These are phyloP conservation scores for Nycteola revayana DNA, from an alignment of 2,888 invertebrate species.

Conservation along the genomic window DNA sequence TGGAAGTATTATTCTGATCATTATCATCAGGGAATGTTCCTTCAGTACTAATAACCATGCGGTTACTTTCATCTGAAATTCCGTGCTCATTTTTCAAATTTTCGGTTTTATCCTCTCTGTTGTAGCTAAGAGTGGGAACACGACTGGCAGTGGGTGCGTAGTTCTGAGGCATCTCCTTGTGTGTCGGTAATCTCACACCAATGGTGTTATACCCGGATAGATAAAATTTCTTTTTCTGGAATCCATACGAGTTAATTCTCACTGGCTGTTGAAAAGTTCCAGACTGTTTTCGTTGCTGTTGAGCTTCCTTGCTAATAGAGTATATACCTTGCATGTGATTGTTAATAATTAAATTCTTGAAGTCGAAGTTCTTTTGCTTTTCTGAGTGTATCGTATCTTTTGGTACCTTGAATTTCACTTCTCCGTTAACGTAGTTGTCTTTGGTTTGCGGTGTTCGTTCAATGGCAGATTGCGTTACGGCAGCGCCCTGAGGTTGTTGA, in stretches of 20 bases:
- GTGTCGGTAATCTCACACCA: constrained; percentile 22
- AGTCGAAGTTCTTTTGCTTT: constrained; percentile 51
- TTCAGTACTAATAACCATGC: constrained; percentile 18
- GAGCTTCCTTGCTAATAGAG: too few relatives aligned
- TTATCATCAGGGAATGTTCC: constrained; percentile 16
- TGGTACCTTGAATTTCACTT: constrained; percentile 36
- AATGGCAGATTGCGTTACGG: constrained; percentile 18
- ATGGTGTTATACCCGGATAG: constrained; percentile 39
- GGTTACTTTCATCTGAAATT: too few relatives aligned
- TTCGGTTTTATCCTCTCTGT: constrained; percentile 27
- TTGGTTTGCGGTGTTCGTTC: constrained; percentile 15
- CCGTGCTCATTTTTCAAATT: constrained; percentile 20
- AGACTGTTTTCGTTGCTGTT: not conserved
- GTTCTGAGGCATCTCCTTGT: constrained; percentile 20
- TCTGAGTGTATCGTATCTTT: constrained; percentile 17
- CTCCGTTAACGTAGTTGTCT: constrained; percentile 33
- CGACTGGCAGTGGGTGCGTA: constrained; percentile 15
- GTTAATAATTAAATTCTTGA: constrained; percentile 55
- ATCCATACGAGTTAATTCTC: constrained; percentile 41
- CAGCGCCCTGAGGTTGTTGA: constrained; percentile 38
- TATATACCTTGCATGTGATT: constrained; percentile 40
- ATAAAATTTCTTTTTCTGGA: constrained; percentile 47
- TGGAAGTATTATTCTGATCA: constrained; percentile 23
- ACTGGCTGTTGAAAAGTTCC: constrained; percentile 19
- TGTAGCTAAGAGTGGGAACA: constrained; percentile 17